Conservation (phyloP, 2,797 vertebrate genomes). For the Pipistrellus pipistrellus region DNA sequence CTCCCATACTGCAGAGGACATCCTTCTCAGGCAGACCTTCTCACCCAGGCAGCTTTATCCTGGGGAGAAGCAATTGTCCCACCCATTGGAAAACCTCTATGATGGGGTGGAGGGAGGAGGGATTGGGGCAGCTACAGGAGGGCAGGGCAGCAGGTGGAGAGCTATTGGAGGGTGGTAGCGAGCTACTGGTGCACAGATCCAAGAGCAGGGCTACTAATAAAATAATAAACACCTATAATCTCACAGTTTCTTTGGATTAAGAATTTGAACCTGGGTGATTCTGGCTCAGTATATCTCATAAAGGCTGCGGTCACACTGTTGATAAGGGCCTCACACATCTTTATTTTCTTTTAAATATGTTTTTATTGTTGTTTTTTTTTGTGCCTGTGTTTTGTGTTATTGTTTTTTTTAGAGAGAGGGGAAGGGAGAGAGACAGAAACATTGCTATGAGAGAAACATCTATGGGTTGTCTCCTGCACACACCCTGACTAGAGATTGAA, state of each 20-base stretch:
- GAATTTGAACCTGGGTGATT: background rate
- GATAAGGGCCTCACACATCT: background rate
- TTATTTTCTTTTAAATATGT: background rate
- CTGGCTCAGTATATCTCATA: background rate
- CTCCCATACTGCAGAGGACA: no score
- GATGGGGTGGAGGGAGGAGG: no score
- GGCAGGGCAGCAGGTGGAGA: no score
- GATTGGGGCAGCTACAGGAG: no score
- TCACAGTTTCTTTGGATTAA: constrained; percentile 48
- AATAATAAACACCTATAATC: background rate
- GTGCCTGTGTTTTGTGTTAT: no score
- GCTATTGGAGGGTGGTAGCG: no score
- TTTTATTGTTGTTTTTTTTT: background rate
- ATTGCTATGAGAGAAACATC: background rate
- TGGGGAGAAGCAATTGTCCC: no score
- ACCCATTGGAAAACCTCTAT: no score
- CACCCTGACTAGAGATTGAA: background rate
- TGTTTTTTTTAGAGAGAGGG: background rate
- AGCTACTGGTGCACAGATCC: no score
- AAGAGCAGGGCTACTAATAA: background rate
- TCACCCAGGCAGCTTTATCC: no score
- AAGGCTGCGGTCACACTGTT: background rate
- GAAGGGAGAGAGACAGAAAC: background rate
- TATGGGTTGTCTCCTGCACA: background rate
- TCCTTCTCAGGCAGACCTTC: no score